Evolutionary conservation across 2,113 vertebrate genomes (phyloP).

Genomic region (Eudorcas thomsonii): DNA sequence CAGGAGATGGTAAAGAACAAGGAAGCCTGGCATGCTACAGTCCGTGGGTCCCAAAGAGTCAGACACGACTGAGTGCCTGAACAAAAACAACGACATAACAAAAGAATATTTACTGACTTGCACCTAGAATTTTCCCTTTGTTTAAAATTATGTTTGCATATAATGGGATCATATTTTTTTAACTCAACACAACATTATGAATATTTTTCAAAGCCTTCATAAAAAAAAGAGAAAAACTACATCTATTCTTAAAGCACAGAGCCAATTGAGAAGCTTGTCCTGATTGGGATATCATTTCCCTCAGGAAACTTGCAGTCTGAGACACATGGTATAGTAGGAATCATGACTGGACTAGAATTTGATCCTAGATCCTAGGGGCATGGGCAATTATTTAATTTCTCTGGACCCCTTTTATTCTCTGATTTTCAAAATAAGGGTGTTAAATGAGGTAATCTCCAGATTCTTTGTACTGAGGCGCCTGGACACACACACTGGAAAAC

Average conservation of each 20-base stretch:
- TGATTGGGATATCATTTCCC: neutral
- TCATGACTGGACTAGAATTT: neutral
- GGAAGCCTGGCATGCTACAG: neutral
- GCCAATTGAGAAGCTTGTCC: neutral
- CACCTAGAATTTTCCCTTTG: neutral
- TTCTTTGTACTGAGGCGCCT: neutral
- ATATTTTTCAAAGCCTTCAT: neutral
- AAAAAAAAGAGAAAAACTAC: neutral
- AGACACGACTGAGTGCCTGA: neutral
- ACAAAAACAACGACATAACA: neutral
- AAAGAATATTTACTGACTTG: neutral
- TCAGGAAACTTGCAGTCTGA: neutral
- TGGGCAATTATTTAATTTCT: neutral
- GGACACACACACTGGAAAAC: neutral
- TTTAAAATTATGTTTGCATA: neutral
- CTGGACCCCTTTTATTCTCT: neutral
- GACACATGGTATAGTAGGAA: neutral
- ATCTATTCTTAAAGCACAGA: slow-evolving; percentile 18
- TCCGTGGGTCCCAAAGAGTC: neutral
- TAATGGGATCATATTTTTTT: neutral
- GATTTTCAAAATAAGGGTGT: neutral
- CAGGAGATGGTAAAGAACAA: neutral
- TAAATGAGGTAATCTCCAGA: neutral
- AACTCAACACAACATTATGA: neutral
- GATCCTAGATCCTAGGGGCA: neutral